Conservation (phyloP, 2,888 invertebrate genomes). For the Hirtodrosophila histrioides region DNA sequence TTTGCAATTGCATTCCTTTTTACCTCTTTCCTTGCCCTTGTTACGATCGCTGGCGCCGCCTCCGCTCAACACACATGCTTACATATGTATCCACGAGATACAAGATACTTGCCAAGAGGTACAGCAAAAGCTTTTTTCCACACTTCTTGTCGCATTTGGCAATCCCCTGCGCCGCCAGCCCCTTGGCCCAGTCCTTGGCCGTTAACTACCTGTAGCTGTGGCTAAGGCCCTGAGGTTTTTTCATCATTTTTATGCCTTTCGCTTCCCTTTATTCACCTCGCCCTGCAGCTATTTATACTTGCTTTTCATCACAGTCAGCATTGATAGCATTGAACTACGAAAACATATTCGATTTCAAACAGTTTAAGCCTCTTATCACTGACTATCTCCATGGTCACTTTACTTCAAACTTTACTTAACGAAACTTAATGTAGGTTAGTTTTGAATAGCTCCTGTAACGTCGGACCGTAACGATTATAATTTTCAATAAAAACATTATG, state of each 20-base stretch:
- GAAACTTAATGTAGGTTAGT: too few relatives aligned
- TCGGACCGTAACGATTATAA: too few relatives aligned
- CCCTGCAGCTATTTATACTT: neutral
- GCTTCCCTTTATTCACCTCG: conserved; percentile 5
- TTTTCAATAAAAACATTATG: too few relatives aligned
- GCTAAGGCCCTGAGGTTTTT: conserved; percentile 10
- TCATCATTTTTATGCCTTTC: conserved; percentile 25
- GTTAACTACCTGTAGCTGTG: conserved; percentile 22
- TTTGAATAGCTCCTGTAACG: too few relatives aligned
- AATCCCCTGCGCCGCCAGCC: too few relatives aligned
- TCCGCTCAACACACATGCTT: conserved; percentile 16
- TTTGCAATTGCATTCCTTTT: conserved; percentile 24
- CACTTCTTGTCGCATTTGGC: conserved; percentile 18
- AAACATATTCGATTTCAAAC: too few relatives aligned
- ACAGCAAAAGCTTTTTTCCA: conserved; percentile 3
- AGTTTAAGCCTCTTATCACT: too few relatives aligned
- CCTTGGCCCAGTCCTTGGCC: conserved; percentile 9
- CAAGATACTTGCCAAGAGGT: conserved; percentile 11
- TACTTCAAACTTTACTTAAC: neutral
- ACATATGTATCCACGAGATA: neutral
- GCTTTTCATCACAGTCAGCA: too few relatives aligned
- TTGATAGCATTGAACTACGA: too few relatives aligned
- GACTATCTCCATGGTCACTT: neutral
- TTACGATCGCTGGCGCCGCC: conserved; percentile 56
- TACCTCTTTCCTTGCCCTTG: conserved; percentile 33